Base-by-base conservation (phyloP, 2,888 invertebrate genomes). In the Chloroclysta siterata region DNA sequence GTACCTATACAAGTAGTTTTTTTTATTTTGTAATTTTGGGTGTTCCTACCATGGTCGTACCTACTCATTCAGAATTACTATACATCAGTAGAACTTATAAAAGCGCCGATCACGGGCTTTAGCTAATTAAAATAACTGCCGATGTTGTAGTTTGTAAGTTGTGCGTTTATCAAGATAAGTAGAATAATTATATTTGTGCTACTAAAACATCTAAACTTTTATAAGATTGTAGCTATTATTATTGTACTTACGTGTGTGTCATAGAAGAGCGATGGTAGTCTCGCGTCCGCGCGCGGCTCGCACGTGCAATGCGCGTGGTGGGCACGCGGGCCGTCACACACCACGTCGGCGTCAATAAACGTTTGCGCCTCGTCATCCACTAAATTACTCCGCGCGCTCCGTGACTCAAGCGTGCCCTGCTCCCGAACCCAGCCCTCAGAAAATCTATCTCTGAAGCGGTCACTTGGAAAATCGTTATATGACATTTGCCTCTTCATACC, bases 401-500 rank as follows among this genome's bases (percentile, higher is more conserved):
- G 78, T 61, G 88, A 82, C 72, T 85, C 84, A 71, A 81, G 80
- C 65, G 83, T 79, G 67, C 79, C 81, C 71, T 86, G 88, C 59
- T 88, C 88, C 60, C 87, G 81, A 63, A 81, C 74, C 92, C 90
- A 88, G 53, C 82, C 76, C 71, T 87, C 90, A 65, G 84, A 73
- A 72, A 81, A 75, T 77, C 88, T 83, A 71, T 90, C 90, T 70
- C 88, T 81, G 74, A 78, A 88, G 65, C 91, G 81, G 69, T 93
- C 93, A 72, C 83, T 90, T 64, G 90, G 89, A 81, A 93, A 91
- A 75, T 93, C 93, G 75, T 90, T 93, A 78, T 88, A 93, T 59
- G 93, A 93, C 89, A 93, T 85, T 80, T 93, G 93, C 70, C 93
- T 85, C 72, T 84, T 86, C 75, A 93, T 90, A 78, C 88, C 88